A percentile compares a stretch with the other conserved stretches of the same genome.
phyloP scores from a whole-genome alignment of 1,140 invertebrate species.

The Drosophila pectinifera region DNA sequence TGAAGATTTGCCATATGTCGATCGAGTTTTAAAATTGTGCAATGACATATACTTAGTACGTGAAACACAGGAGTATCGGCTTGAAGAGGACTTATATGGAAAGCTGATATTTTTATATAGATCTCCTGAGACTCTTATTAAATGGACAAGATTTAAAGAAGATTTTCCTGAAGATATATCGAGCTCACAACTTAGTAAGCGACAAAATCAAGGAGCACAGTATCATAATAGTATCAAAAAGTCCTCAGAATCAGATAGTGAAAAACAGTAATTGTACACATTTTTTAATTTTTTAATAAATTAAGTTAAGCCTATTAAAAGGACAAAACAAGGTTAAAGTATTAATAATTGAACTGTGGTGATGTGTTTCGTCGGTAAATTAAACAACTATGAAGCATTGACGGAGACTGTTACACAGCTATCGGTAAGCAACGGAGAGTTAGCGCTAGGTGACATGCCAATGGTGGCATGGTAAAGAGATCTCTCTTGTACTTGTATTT shows the following conservation, averaged over 20 bases:
- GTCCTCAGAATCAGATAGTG: neutral
- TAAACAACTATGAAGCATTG: too few species aligned
- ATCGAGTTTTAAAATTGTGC: slow-evolving; percentile 96
- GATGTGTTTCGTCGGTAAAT: too few species aligned
- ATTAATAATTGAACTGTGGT: neutral
- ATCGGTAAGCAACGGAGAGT: too few species aligned
- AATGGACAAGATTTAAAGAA: slow-evolving; percentile 89
- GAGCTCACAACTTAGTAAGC: slow-evolving; percentile 6
- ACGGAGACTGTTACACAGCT: too few species aligned
- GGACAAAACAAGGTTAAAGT: neutral
- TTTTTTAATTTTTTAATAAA: neutral
- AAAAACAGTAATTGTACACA: neutral
- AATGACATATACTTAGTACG: slow-evolving; percentile 98
- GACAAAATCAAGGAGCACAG: neutral
- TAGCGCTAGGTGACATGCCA: too few species aligned
- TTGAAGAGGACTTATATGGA: slow-evolving; percentile 99
- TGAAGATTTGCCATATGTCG: slow-evolving; percentile 97
- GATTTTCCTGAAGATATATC: slow-evolving; percentile 32
- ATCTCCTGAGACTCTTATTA: slow-evolving; percentile 98
- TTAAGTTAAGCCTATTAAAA: neutral
- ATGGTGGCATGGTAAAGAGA: too few species aligned
- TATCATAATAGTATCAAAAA: neutral
- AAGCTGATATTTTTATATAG: slow-evolving; percentile 99
- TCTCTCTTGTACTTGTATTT: too few species aligned
- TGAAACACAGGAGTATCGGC: slow-evolving; percentile 95